A percentile compares a stretch with the other conserved stretches of the same genome.
These are phyloP conservation scores for Holothuria scabra DNA, from an alignment of 53 echinoderm and acorn worm genomes.

Conservation along the genomic window DNA sequence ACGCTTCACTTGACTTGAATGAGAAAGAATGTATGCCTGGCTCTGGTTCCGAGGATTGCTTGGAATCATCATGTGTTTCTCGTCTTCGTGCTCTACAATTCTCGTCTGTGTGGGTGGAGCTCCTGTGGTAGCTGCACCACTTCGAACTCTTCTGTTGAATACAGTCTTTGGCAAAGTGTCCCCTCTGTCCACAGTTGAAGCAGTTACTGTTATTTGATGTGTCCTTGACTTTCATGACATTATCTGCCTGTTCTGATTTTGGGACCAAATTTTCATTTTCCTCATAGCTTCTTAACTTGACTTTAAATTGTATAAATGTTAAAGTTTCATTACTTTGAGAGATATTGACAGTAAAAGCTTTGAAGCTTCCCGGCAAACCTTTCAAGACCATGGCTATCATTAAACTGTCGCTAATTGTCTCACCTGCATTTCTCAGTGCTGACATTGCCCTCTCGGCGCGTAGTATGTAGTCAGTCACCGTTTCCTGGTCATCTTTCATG, in stretches of 20 bases:
- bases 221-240: not conserved
- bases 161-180: not conserved
- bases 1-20: not conserved
- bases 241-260: not conserved
- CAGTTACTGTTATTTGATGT: not conserved
- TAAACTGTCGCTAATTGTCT: not conserved
- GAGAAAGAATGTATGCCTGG: not conserved
- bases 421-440: conserved; percentile 40
- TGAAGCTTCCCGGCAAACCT: conserved; percentile 17
- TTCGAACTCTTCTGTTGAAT: not conserved
- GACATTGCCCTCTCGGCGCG: conserved; percentile 23
- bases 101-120: not conserved
- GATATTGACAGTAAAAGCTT: conserved; percentile 34
- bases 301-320: conserved; percentile 45
- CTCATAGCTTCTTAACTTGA: conserved; percentile 13
- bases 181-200: not conserved
- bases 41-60: not conserved
- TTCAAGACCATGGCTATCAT: conserved; percentile 38
- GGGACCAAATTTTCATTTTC: conserved; percentile 11
- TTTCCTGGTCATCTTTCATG: too few relatives aligned
- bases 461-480: not conserved
- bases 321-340: conserved; percentile 32
- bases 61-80: not conserved
- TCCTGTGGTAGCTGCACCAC: not conserved
- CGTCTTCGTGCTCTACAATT: not conserved